Percentiles rank a stretch among this genome's conserved stretches.
These are phyloP conservation scores for Pseudomugil gertrudae DNA, from an alignment of 2,797 vertebrate genomes.

Conservation along the genomic window DNA sequence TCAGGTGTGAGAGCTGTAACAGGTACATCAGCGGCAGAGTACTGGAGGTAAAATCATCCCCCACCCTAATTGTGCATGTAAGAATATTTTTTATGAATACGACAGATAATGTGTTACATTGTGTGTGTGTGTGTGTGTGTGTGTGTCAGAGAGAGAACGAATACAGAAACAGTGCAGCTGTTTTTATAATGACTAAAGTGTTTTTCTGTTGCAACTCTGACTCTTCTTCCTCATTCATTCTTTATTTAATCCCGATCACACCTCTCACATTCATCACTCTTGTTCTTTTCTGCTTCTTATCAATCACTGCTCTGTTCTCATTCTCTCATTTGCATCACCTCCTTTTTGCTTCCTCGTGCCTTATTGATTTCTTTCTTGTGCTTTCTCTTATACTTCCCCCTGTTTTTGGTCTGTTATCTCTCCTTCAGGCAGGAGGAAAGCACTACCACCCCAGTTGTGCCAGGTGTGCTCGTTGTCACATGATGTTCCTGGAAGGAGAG, in stretches of 20 bases:
- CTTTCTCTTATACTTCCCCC: background rate
- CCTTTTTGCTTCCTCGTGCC: slow-evolving; percentile 3
- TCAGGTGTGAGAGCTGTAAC: slow-evolving; percentile 91
- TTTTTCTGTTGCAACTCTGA: slow-evolving; percentile 36
- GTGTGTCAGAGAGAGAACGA: background rate
- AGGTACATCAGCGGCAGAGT: slow-evolving; percentile 95
- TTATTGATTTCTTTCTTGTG: slow-evolving; percentile 3
- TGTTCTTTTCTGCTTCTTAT: slow-evolving; percentile 37
- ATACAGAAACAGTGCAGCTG: slow-evolving; percentile 42
- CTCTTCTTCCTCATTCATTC: slow-evolving; percentile 21
- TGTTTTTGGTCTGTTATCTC: background rate
- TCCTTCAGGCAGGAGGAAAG: slow-evolving; percentile 90
- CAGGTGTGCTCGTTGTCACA: slow-evolving; percentile 93
- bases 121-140: background rate
- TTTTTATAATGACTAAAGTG: slow-evolving; percentile 47
- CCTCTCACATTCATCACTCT: slow-evolving; percentile 13
- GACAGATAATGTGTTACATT: slow-evolving; percentile 2
- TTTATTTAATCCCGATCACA: slow-evolving; percentile 11
- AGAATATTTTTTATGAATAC: background rate
- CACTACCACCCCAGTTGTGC: slow-evolving; percentile 96
- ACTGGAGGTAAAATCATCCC: slow-evolving; percentile 87
- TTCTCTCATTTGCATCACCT: slow-evolving; percentile 27
- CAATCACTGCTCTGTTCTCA: slow-evolving; percentile 17
- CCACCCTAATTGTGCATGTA: too few species aligned
- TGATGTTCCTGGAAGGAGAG: slow-evolving; percentile 94